A percentile compares a stretch with the other conserved stretches of the same genome.
Conservation (phyloP, 2,797 vertebrate genomes). For the Cossypha caffra region DNA sequence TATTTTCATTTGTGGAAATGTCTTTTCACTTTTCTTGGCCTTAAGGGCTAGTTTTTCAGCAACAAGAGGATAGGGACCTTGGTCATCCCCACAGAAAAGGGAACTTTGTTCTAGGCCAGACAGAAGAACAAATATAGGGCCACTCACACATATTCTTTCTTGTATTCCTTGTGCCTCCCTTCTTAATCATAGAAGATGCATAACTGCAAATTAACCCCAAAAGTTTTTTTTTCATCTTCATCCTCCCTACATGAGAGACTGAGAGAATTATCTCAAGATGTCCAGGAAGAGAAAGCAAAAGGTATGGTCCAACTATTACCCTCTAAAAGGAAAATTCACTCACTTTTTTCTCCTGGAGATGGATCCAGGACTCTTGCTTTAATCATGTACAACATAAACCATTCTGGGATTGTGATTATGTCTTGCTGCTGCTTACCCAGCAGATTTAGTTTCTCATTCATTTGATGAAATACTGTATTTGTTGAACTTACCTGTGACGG, state of each 20-base stretch:
- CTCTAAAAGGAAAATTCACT: neutral
- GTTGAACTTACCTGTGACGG: constrained; percentile 7
- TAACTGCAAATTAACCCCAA: neutral
- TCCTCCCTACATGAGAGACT: neutral
- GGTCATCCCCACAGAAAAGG: neutral
- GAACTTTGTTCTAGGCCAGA: neutral
- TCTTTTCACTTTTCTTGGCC: neutral
- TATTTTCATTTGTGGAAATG: neutral
- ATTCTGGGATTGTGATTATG: neutral
- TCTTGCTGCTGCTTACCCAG: neutral
- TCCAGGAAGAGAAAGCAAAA: neutral
- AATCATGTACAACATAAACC: neutral
- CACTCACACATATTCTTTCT: neutral
- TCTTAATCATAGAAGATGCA: neutral
- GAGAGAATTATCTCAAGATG: neutral
- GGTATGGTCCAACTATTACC: neutral
- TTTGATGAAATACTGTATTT: neutral
- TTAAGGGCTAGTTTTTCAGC: neutral
- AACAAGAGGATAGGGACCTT: neutral
- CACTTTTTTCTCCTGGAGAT: neutral
- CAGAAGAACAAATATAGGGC: neutral
- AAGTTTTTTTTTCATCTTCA: neutral
- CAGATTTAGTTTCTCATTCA: neutral
- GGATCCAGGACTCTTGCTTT: neutral
- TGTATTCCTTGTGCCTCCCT: neutral